A percentile compares a stretch with the other conserved stretches of the same genome.
These are phyloP conservation scores for Nasonia longicornis DNA, from an alignment of 1,140 invertebrate species.

Conservation along the genomic window DNA sequence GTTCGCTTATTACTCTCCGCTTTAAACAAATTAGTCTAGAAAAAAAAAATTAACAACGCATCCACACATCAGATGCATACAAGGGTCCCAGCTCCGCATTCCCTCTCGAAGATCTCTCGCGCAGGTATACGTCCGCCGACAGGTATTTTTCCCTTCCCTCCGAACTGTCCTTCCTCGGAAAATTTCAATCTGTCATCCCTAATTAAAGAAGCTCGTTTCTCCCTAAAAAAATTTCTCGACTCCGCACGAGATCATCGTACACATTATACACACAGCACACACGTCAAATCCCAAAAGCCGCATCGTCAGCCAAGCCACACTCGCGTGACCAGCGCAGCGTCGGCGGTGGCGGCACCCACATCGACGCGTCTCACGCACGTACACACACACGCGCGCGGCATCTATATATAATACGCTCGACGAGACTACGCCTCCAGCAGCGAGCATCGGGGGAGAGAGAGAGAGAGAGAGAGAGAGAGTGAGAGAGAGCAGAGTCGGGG, in stretches of 20 bases:
- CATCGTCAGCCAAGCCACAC: constrained; percentile 11
- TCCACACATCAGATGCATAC: no score
- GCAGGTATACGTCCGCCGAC: no score
- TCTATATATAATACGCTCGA: not conserved
- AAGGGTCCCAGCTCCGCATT: no score
- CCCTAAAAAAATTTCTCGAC: not conserved
- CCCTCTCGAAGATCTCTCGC: no score
- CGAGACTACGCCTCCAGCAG: constrained; percentile 7
- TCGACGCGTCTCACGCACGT: not conserved
- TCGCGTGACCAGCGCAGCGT: constrained; percentile 34
- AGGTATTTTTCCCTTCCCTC: no score
- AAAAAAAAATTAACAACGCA: no score
- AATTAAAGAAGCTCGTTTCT: no score
- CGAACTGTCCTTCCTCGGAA: no score
- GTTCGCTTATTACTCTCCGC: not conserved
- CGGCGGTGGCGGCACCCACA: constrained; percentile 12
- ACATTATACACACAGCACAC: not conserved
- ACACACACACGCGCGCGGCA: not conserved
- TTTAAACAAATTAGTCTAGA: no score
- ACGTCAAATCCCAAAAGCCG: constrained; percentile 32
- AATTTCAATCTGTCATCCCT: no score
- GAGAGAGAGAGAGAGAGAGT: not conserved
- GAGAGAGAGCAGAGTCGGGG: not conserved
- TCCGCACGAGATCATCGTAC: not conserved
- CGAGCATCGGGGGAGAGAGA: not conserved